These are phyloP conservation scores for Mastomys natalensis DNA, from an alignment of 2,113 vertebrate genomes.

Conservation along the genomic window DNA sequence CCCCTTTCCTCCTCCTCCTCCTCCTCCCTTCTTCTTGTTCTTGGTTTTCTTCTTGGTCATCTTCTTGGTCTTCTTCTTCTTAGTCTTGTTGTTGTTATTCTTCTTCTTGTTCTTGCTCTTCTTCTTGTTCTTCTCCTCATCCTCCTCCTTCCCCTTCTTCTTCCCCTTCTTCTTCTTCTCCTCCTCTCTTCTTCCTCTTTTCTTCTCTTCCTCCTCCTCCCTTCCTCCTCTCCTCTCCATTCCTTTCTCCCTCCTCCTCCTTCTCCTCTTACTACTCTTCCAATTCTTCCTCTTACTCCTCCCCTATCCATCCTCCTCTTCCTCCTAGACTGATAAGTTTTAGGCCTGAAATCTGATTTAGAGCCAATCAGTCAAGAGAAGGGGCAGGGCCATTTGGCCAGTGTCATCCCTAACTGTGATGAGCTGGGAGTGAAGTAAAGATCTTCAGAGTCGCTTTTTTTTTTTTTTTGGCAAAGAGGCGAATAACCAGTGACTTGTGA, in stretches of 20 bases:
- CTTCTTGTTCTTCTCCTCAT: no score
- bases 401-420: neutral
- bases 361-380: neutral
- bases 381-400: neutral
- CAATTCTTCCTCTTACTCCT: neutral
- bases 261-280: no score
- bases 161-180: no score
- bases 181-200: no score
- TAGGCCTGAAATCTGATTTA: neutral
- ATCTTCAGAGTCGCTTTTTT: neutral
- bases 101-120: no score
- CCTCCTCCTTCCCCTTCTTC: neutral
- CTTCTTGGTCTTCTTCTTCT: no score
- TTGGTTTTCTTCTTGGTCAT: no score
- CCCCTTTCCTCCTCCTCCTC: no score
- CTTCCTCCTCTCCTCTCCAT: fast-evolving
- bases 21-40: no score
- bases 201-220: no score
- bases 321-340: neutral
- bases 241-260: neutral
- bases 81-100: no score
- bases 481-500: neutral
- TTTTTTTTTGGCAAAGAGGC: neutral
- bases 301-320: neutral
- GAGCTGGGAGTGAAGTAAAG: neutral